Evolutionary conservation across 1,140 invertebrate genomes (phyloP), one percentile per base, ranked within the genome.

Genomic region (Scaptomyza hsui): DNA sequence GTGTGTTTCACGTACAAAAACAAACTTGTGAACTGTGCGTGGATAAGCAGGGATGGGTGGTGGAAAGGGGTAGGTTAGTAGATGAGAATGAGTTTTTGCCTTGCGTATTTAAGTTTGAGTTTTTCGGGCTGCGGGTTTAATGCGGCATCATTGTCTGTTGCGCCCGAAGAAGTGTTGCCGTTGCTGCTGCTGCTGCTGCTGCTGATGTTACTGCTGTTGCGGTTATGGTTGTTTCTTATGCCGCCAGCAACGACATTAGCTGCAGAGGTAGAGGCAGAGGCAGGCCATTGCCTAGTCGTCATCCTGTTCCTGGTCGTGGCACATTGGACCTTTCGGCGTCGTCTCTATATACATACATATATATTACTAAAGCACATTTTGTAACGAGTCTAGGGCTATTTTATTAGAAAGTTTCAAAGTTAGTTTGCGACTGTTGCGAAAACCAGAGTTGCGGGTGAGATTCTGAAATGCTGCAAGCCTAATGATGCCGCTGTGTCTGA

Each of bases 391-490:
- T 60, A 75, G 61, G 80, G 80, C 81, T 83, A 86, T 83, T 83
- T 83, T 83, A 86, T 86, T 86, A 86, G 76, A 83, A 83, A 83
- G 81, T 83, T 83, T 61, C 62, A 85, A 83, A 86, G 77, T 83
- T 86, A 80, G 81, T 83, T 80, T 86, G 64, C 67, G 76, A 86
- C 68, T 86, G 68, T 64, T 67, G 72, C 76, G 64, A 57, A 9
- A 65, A 76, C 72, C 76, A 80, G 72, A 80, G 83, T 85, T 85
- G 80, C 55, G 67, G 67, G 16, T 15, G 60, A 32, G 62, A 63
- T 48, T 55, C 67, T 68, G 67, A 72, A 81, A 78, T 71, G 75
- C 75, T 82, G 75, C 64, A 57, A 68, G 80, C 63, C 68, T 78
- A 69, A 78, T 78, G 63, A 83, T 70, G 75, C 47, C 65, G 48